Conservation (phyloP, 2,888 invertebrate genomes). For the Mesopsocus fuscifrons region DNA sequence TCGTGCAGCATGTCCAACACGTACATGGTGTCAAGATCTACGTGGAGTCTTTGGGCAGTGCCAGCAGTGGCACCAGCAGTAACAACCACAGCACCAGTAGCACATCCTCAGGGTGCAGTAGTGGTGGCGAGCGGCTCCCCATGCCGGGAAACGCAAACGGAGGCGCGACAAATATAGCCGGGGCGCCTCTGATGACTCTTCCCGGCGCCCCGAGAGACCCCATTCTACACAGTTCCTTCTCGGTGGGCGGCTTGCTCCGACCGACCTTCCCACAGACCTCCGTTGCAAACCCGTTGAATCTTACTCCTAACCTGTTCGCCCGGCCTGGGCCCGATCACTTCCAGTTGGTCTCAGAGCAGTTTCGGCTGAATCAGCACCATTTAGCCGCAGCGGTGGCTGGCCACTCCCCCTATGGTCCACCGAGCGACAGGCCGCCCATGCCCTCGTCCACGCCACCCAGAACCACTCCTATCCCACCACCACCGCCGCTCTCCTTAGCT, state of each 20-base stretch:
- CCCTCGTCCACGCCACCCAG: conserved; percentile 17
- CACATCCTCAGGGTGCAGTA: conserved; percentile 17
- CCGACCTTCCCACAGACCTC: conserved; percentile 30
- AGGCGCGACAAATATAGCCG: conserved; percentile 10
- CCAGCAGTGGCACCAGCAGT: conserved; percentile 21
- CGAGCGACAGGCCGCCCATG: conserved; percentile 24
- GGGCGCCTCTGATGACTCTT: conserved; percentile 10
- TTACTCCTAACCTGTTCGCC: conserved; percentile 42
- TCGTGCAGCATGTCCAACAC: conserved; percentile 88
- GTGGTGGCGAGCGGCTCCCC: conserved; percentile 4
- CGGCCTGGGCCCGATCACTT: conserved; percentile 62
- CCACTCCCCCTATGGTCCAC: conserved; percentile 25
- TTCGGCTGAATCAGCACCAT: conserved; percentile 42
- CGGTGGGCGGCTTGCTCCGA: conserved; percentile 47
- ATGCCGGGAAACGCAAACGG: conserved; percentile 8
- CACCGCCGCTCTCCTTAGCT: conserved; percentile 36
- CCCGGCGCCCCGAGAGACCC: conserved; percentile 27
- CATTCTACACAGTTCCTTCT: conserved; percentile 56
- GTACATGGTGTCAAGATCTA: conserved; percentile 89
- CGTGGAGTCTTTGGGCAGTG: conserved; percentile 37
- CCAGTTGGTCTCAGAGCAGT: conserved; percentile 63
- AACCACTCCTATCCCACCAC: conserved; percentile 30
- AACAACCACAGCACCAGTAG: conserved; percentile 38
- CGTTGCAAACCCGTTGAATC: conserved; percentile 15
- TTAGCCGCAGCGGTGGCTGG: conserved; percentile 42